Base-by-base conservation (phyloP, 2,113 vertebrate genomes). In the Oplegnathus fasciatus region DNA sequence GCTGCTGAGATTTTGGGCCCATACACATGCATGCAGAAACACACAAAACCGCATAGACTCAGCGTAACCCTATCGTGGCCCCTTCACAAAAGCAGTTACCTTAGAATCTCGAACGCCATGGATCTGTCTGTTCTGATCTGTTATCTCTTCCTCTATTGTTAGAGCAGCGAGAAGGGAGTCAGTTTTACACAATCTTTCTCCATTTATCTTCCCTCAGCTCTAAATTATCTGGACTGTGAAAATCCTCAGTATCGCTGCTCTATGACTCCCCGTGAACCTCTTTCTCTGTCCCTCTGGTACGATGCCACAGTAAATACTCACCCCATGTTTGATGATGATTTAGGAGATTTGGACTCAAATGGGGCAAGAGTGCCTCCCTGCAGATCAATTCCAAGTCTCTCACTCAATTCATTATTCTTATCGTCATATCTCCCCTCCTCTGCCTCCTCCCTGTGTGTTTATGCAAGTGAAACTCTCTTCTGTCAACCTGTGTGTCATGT, bases 231-330 rank as follows among this genome's bases (percentile, higher is more conserved):
- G 22, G 18, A 84, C 78, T 58, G 60, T 65, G 55, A 74, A 84
- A 20, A 70, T 28, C 22, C 65, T 68, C 42, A 20, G 42, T 65
- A 44, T 75, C 8, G 3, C 83, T 50, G 48, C 75, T 69, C 71
- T 57, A 8, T 14, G 66, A 82, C 80, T 61, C 70, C 77, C 73
- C 10, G 52, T 58, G 48, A 73, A 20, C 55, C 78, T 62, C 54
- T 14, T 24, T n/a, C 71, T 57, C 64, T 67, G 88, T 75, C 77
- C 61, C 71, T 68, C 83, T 91, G 90, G 89, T 90, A 32, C 20
- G 0, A 30, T 72, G 84, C 92, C 92, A 93, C 84, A 26, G 72
- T 84, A 92, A 92, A 92, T 52, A 93, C 74, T 82, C 58, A 14
- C 9, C 52, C 37, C 60, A 28, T 57, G 54, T 69, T 57, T 46